Percentiles rank a stretch among this genome's conserved stretches.
These are phyloP conservation scores for Motacilla alba DNA, from an alignment of 2,113 vertebrate genomes.

Conservation along the genomic window DNA sequence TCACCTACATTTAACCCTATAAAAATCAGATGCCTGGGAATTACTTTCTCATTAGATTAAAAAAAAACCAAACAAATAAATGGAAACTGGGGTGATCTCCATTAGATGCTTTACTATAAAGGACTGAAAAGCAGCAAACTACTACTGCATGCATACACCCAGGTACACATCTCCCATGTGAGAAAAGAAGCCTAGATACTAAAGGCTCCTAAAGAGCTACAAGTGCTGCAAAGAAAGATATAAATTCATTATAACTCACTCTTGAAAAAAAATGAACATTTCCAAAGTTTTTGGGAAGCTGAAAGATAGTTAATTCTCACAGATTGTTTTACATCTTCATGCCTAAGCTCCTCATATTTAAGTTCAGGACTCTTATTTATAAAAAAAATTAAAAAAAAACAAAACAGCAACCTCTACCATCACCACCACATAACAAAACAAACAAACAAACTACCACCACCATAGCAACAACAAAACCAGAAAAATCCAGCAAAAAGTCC, in stretches of 20 bases:
- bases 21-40: not conserved
- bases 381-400: not conserved
- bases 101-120: not conserved
- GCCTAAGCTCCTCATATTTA: not conserved
- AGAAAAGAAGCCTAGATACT: not conserved
- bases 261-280: not conserved
- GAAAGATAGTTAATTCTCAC: not conserved
- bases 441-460: not conserved
- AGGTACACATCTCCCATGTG: not conserved
- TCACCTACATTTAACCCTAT: not conserved
- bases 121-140: not conserved
- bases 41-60: accelerated
- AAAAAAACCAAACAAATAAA: not conserved
- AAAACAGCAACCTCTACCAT: accelerated
- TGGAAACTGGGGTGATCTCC: not conserved
- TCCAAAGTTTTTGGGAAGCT: not conserved
- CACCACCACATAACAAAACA: not conserved
- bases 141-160: not conserved
- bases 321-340: not conserved
- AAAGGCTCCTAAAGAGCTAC: not conserved
- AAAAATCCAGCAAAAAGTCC: not conserved
- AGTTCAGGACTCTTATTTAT: not conserved
- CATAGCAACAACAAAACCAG: not conserved
- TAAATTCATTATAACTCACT: not conserved
- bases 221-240: not conserved